A percentile compares a stretch with the other conserved stretches of the same genome.
Evolutionary conservation across 2,113 vertebrate genomes (phyloP).

Genomic region (Grantiella picta): DNA sequence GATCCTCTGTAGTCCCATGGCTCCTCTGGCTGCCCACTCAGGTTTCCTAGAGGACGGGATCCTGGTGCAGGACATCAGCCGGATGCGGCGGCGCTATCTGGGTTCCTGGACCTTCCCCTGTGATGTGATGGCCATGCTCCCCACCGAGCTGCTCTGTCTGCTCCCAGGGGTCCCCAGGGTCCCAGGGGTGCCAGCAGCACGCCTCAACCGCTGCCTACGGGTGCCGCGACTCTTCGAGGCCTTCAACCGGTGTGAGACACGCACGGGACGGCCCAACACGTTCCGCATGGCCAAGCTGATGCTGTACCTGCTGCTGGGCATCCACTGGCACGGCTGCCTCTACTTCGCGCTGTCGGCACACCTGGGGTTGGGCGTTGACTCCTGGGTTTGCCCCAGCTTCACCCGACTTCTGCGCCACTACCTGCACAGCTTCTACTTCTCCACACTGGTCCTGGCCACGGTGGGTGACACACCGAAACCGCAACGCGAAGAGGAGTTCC

Average conservation of each 20-base stretch:
- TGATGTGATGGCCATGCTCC: conserved; percentile 79
- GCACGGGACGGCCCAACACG: conserved; percentile 80
- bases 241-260: conserved; percentile 85
- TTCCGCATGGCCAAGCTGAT: conserved; percentile 88
- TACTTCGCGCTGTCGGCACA: conserved; percentile 85
- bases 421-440: conserved; percentile 92
- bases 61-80: conserved; percentile 72
- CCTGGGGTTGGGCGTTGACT: conserved; percentile 82
- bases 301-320: conserved; percentile 85
- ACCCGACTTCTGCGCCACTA: conserved; percentile 78
- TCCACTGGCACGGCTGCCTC: conserved; percentile 89
- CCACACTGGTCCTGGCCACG: conserved; percentile 84
- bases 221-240: conserved; percentile 78
- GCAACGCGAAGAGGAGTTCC: conserved; percentile 76
- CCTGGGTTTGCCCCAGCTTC: conserved; percentile 87
- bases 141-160: conserved; percentile 83
- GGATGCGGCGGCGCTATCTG: conserved; percentile 74
- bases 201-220: conserved; percentile 86
- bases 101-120: conserved; percentile 71
- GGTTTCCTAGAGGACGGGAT: conserved; percentile 88
- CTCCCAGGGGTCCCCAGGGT: conserved; percentile 36
- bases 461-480: conserved; percentile 84
- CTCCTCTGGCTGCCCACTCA: conserved; percentile 10
- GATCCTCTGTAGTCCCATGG: accelerated
- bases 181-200: conserved; percentile 63